Percentiles rank a stretch among this genome's conserved stretches.
Conservation (phyloP, 2,113 vertebrate species). For the Ctenodactylus gundi region DNA sequence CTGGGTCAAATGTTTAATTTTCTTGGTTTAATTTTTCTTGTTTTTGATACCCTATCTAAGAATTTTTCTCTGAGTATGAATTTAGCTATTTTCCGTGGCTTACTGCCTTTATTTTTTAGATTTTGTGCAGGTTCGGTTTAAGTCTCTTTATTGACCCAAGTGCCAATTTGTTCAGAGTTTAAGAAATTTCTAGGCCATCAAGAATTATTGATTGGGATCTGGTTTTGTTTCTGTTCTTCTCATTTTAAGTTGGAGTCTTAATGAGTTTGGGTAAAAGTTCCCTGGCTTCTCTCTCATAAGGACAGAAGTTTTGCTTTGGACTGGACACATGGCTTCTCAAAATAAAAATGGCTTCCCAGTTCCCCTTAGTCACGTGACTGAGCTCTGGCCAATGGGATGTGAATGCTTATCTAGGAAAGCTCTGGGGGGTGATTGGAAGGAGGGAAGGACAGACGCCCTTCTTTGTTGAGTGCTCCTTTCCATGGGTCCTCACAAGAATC, state of each 20-base stretch:
- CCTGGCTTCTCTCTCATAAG: background rate
- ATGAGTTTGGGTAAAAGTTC: background rate
- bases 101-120: background rate
- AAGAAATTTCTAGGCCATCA: background rate
- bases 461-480: background rate
- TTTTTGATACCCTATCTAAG: background rate
- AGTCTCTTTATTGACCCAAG: background rate
- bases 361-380: background rate
- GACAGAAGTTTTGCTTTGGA: background rate
- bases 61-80: background rate
- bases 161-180: background rate
- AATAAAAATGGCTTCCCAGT: slow-evolving; percentile 7
- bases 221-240: background rate
- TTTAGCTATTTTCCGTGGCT: background rate
- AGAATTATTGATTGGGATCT: background rate
- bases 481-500: background rate
- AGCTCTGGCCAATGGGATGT: background rate
- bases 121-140: background rate
- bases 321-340: background rate
- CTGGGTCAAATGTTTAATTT: background rate
- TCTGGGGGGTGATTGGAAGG: background rate
- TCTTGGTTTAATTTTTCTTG: slow-evolving; percentile 5
- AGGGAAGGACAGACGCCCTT: background rate
- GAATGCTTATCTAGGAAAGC: background rate
- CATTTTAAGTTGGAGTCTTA: background rate